These are phyloP conservation scores for Ailuropoda melanoleuca DNA, from an alignment of 2,113 vertebrate species.

Conservation along the genomic window DNA sequence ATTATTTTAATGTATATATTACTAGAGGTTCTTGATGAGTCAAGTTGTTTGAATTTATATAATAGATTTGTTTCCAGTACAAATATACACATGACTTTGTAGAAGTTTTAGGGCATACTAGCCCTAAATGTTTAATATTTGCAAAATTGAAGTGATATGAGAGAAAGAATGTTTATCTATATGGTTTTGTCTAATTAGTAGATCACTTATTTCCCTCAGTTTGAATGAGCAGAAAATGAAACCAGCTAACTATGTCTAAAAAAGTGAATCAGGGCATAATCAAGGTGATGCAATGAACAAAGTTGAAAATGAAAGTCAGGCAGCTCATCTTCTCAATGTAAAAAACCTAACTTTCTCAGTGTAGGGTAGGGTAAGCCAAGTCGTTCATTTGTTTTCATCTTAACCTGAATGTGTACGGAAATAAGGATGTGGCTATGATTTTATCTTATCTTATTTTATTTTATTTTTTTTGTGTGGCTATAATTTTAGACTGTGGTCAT, in stretches of 20 bases:
- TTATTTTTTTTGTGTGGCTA: not conserved
- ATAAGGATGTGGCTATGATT: not conserved
- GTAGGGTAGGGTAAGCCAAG: not conserved
- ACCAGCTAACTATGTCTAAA: not conserved
- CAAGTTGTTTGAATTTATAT: not conserved
- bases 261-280: not conserved
- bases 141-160: no score
- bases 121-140: not conserved
- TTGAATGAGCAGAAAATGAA: not conserved
- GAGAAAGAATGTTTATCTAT: not conserved
- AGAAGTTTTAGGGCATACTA: not conserved
- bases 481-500: not conserved
- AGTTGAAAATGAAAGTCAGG: not conserved
- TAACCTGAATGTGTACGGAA: not conserved
- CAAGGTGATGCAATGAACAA: not conserved
- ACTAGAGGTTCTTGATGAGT: not conserved
- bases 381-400: not conserved
- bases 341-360: not conserved
- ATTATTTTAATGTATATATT: not conserved
- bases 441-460: not conserved
- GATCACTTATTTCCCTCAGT: not conserved
- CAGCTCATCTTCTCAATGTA: not conserved
- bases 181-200: not conserved
- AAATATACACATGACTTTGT: not conserved
- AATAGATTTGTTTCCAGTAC: not conserved